Conservation (phyloP, 2,797 vertebrate species). For the Phoebastria nigripes region DNA sequence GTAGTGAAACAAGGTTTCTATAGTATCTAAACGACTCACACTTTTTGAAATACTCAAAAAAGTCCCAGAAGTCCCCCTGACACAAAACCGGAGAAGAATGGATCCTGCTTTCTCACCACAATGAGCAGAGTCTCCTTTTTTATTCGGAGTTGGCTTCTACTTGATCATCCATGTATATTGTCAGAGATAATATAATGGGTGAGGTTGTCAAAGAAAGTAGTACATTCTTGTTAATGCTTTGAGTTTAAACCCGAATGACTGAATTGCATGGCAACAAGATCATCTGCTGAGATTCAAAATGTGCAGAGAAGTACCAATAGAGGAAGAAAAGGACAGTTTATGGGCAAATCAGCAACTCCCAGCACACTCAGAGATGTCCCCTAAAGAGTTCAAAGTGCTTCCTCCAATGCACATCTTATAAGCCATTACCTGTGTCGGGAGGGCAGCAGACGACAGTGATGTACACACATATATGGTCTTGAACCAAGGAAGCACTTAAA, state of each 20-base stretch:
- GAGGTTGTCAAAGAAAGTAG: not conserved
- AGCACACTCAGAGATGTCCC: conserved; percentile 74
- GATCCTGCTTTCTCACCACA: not conserved
- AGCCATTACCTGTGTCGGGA: not conserved
- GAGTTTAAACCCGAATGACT: not conserved
- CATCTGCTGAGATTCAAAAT: conserved; percentile 67
- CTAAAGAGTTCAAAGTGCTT: not conserved
- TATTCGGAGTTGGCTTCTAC: not conserved
- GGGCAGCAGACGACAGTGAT: not conserved
- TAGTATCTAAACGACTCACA: not conserved
- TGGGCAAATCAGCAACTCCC: conserved; percentile 29
- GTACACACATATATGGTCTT: not conserved
- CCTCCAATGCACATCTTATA: not conserved
- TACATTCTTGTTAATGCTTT: not conserved
- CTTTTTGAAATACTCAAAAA: not conserved
- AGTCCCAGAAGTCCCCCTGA: not conserved
- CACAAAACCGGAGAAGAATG: not conserved
- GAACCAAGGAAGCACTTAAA: not conserved
- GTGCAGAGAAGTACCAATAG: conserved; percentile 55
- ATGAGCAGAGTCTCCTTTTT: not conserved
- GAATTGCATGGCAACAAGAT: not conserved
- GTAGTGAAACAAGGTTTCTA: not conserved
- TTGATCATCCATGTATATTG: not conserved
- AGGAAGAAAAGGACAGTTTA: not conserved
- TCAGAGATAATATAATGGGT: not conserved